Percentiles rank a stretch among this genome's conserved stretches.
Conservation (phyloP, 2,113 vertebrate species). For the Nothobranchius kuhntae region DNA sequence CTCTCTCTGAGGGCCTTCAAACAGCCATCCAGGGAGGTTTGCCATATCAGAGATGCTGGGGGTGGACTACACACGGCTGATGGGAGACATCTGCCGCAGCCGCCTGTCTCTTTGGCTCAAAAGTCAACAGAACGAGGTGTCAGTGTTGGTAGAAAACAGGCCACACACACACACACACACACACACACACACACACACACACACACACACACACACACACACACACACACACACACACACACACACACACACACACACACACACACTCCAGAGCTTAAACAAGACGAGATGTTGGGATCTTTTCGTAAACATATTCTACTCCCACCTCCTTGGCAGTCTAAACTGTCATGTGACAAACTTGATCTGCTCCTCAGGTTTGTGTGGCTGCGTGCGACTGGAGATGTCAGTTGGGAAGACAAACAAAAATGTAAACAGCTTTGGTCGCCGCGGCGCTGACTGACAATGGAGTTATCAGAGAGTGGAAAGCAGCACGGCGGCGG, state of each 20-base stretch:
- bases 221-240: too few species aligned
- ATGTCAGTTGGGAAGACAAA: constrained; percentile 26
- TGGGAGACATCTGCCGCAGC: constrained; percentile 56
- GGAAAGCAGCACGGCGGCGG: constrained; percentile 10
- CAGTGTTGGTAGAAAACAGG: constrained; percentile 44
- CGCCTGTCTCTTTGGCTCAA: constrained; percentile 37
- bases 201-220: too few species aligned
- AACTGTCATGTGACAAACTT: constrained; percentile 34
- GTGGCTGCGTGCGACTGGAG: constrained; percentile 26
- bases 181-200: too few species aligned
- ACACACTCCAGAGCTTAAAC: neutral
- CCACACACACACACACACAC: constrained; percentile 18
- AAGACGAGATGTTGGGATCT: constrained; percentile 14
- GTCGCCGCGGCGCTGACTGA: constrained; percentile 20
- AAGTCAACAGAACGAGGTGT: constrained; percentile 49
- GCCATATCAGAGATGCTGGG: constrained; percentile 36
- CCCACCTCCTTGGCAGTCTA: constrained; percentile 17
- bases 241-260: neutral
- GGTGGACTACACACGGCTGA: constrained; percentile 39
- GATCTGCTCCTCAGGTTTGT: constrained; percentile 28
- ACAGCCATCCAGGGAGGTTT: constrained; percentile 26
- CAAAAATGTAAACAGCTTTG: constrained; percentile 13
- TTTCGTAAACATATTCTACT: constrained; percentile 34
- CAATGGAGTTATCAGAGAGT: constrained; percentile 23
- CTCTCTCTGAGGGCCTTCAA: constrained; percentile 5